These are phyloP conservation scores for Apostichopus parvimensis DNA, from an alignment of 35 echinoderm and acorn worm genomes.

Conservation along the genomic window DNA sequence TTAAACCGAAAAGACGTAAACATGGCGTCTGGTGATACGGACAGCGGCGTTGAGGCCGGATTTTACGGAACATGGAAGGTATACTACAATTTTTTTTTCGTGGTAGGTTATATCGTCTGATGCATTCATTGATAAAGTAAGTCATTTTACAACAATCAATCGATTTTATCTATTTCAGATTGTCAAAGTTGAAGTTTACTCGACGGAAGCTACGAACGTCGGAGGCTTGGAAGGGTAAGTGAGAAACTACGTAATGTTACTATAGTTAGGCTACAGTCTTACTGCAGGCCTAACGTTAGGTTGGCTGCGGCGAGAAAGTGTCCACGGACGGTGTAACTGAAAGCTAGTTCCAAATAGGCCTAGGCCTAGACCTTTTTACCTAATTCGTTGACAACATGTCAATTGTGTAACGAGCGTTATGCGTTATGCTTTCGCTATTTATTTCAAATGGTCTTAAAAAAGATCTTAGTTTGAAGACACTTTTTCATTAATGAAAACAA, in stretches of 20 bases:
- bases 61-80: conserved; percentile 49
- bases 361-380: too few relatives aligned
- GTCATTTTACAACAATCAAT: not conserved
- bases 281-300: too few relatives aligned
- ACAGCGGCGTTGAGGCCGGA: conserved; percentile 22
- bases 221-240: conserved; percentile 69
- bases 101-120: not conserved
- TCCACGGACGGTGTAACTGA: too few relatives aligned
- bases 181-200: conserved; percentile 50
- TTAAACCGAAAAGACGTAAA: not conserved
- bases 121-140: not conserved
- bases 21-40: conserved; percentile 27
- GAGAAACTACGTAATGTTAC: not conserved
- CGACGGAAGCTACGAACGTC: conserved; percentile 38
- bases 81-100: not conserved
- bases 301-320: too few relatives aligned
- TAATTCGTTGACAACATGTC: too few relatives aligned
- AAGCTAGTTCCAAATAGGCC: too few relatives aligned
- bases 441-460: too few relatives aligned
- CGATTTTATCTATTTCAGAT: conserved; percentile 44
- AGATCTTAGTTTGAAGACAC: too few relatives aligned
- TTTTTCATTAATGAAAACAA: too few relatives aligned
- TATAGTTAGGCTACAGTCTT: not conserved
- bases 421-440: too few relatives aligned
- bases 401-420: too few relatives aligned